Evolutionary conservation across 1,140 invertebrate species (phyloP).

Genomic region (Capitella teleta): DNA sequence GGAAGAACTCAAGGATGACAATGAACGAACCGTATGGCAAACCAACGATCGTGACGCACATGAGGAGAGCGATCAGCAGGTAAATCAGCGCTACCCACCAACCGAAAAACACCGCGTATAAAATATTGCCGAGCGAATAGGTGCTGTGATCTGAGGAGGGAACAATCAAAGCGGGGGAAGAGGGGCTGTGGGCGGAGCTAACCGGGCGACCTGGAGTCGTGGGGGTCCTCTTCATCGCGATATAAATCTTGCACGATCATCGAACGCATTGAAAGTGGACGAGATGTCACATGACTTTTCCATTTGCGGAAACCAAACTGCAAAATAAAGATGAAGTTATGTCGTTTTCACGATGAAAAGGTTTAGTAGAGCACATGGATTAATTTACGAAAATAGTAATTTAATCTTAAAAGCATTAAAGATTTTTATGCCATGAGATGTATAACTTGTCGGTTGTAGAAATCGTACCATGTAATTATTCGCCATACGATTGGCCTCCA

Average conservation of each 20-base stretch:
- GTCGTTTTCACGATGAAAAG: background rate
- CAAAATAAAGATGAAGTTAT: constrained; percentile 1
- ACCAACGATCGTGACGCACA: constrained; percentile 26
- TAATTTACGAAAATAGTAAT: background rate
- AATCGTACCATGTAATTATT: constrained; percentile 4
- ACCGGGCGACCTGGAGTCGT: constrained; percentile 13
- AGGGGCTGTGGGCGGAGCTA: background rate
- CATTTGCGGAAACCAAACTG: constrained; percentile 38
- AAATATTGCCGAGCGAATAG: constrained; percentile 15
- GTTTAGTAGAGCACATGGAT: too few relatives aligned
- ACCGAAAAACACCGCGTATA: constrained; percentile 27
- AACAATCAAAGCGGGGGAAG: background rate
- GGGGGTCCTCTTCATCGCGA: constrained; percentile 22
- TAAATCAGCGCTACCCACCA: constrained; percentile 34
- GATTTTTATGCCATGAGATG: background rate
- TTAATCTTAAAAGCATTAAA: background rate
- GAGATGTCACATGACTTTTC: constrained; percentile 34
- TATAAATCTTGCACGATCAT: constrained; percentile 33
- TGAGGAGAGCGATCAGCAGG: constrained; percentile 21
- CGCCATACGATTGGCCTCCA: constrained; percentile 2
- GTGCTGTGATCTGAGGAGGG: background rate
- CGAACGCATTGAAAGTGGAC: constrained; percentile 25
- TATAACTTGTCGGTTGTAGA: background rate
- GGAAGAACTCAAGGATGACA: background rate
- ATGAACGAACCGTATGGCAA: background rate